A percentile compares a stretch with the other conserved stretches of the same genome.
phyloP scores from a whole-genome alignment of 92 coral and sea anemone genomes.

The Plumapathes pennacea region DNA sequence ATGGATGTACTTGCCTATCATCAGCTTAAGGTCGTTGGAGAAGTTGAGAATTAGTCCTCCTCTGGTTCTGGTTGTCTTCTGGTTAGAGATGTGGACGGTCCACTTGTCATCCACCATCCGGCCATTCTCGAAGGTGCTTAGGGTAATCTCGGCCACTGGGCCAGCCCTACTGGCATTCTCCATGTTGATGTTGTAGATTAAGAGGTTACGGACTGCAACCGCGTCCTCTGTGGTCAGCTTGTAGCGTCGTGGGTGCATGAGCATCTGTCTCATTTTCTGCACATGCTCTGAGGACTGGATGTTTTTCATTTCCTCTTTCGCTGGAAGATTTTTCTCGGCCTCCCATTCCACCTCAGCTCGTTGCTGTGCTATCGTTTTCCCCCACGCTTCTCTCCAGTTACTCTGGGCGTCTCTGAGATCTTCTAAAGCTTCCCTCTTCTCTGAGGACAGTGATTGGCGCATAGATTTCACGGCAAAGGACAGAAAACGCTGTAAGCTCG shows the following conservation, averaged over 20 bases:
- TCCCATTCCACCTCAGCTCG: slow-evolving; percentile 11
- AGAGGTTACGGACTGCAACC: slow-evolving; percentile 9
- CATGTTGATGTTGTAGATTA: slow-evolving; percentile 3
- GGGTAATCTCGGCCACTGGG: slow-evolving; percentile 12
- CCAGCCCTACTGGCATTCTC: slow-evolving; percentile 13
- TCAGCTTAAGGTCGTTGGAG: slow-evolving; percentile 4
- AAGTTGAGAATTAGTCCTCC: slow-evolving; percentile 18
- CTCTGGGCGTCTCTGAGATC: slow-evolving; percentile 9
- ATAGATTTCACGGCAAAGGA: slow-evolving; percentile 6
- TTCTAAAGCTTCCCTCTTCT: slow-evolving; percentile 22
- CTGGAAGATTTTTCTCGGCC: slow-evolving; percentile 10
- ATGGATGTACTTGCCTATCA: slow-evolving; percentile 10
- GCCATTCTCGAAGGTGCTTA: slow-evolving; percentile 3
- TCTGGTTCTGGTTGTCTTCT: slow-evolving; percentile 14
- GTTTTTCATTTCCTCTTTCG: background rate
- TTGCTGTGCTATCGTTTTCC: slow-evolving; percentile 22
- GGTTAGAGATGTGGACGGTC: slow-evolving; percentile 14
- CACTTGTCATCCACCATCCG: slow-evolving; percentile 7
- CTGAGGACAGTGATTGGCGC: slow-evolving; percentile 9
- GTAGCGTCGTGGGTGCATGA: slow-evolving; percentile 9
- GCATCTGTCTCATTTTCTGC: background rate
- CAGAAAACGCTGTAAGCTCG: slow-evolving; percentile 13
- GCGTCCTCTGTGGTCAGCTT: slow-evolving; percentile 13
- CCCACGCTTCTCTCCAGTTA: slow-evolving; percentile 19
- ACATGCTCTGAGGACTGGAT: slow-evolving; percentile 7